These are phyloP conservation scores for Paracentrotus lividus DNA, from an alignment of 53 echinoderm and acorn worm species.

Conservation along the genomic window DNA sequence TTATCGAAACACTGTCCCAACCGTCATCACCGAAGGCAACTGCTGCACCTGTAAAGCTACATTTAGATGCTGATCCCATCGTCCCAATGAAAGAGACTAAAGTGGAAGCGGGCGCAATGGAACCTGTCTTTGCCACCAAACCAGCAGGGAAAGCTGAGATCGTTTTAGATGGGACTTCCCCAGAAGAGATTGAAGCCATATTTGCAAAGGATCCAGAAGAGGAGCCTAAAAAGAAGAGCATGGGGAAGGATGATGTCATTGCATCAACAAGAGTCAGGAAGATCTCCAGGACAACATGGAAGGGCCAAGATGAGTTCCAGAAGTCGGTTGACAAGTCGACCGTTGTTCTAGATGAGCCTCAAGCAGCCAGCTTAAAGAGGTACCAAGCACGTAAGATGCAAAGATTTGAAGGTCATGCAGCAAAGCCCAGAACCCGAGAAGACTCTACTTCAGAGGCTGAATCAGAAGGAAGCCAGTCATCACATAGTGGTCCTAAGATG, in stretches of 20 bases:
- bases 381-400: constrained; percentile 77
- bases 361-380: constrained; percentile 63
- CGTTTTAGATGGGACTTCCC: constrained; percentile 46
- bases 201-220: constrained; percentile 65
- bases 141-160: background rate
- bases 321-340: constrained; percentile 64
- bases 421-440: constrained; percentile 37
- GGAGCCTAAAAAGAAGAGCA: constrained; percentile 44
- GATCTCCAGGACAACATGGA: constrained; percentile 78
- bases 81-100: constrained; percentile 16
- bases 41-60: background rate
- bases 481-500: constrained; percentile 51
- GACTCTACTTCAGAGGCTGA: constrained; percentile 70
- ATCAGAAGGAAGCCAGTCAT: constrained; percentile 60
- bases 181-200: constrained; percentile 59
- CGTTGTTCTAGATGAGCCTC: constrained; percentile 33
- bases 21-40: background rate
- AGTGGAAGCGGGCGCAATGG: constrained; percentile 33
- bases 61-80: background rate
- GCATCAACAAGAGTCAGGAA: constrained; percentile 64
- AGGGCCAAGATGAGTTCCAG: constrained; percentile 69
- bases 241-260: constrained; percentile 61
- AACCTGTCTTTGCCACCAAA: constrained; percentile 48
- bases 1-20: constrained; percentile 36
- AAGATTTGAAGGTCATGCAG: background rate